Percentiles rank a stretch among this genome's conserved stretches.
Evolutionary conservation across 2,888 invertebrate genomes (phyloP).

Genomic region (Eulithis prunata): DNA sequence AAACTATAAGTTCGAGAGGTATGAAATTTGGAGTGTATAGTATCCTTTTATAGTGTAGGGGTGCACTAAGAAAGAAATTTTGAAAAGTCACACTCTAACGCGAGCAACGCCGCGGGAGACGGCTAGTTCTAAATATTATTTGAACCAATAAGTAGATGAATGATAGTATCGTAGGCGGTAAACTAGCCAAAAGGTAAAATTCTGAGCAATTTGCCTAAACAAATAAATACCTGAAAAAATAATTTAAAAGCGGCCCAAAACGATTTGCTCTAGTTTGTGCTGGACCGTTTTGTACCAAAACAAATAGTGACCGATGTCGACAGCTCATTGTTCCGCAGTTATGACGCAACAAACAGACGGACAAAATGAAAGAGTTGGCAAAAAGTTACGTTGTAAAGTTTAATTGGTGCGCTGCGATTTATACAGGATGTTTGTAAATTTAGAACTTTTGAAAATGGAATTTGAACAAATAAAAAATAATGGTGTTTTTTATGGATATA

Average conservation of each 20-base stretch:
- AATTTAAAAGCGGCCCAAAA: slow-evolving; percentile 28
- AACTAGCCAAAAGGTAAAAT: neutral
- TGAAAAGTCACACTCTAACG: too few species aligned
- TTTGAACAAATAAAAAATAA: too few species aligned
- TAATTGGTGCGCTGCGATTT: slow-evolving; percentile 51
- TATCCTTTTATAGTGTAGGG: too few species aligned
- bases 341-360: slow-evolving; percentile 53
- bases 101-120: too few species aligned
- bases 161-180: neutral
- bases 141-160: neutral
- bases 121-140: neutral
- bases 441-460: neutral
- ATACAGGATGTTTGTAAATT: slow-evolving; percentile 52
- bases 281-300: slow-evolving; percentile 49
- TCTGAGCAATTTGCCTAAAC: slow-evolving; percentile 6
- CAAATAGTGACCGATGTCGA: slow-evolving; percentile 57
- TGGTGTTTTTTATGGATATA: neutral
- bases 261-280: slow-evolving; percentile 70
- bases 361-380: slow-evolving; percentile 64
- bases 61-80: too few species aligned
- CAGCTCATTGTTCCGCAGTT: slow-evolving; percentile 48
- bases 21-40: too few species aligned
- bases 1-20: too few species aligned
- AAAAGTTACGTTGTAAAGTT: slow-evolving; percentile 62
- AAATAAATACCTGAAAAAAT: slow-evolving; percentile 26